phyloP scores from a whole-genome alignment of 1,140 invertebrate species.

The Drosophila sproati region DNA sequence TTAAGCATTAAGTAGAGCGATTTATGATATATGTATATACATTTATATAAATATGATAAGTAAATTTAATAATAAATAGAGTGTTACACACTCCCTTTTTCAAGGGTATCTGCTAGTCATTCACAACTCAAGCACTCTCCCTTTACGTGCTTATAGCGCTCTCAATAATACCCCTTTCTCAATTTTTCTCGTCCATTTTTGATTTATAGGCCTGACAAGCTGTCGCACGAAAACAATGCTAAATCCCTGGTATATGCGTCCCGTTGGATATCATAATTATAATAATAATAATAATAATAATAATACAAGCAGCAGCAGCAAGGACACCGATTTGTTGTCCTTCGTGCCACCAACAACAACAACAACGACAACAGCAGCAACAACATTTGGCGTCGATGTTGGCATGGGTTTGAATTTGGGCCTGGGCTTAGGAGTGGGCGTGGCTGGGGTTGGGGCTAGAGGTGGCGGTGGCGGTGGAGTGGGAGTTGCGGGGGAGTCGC shows the following conservation, averaged over 20 bases:
- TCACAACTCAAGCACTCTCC: too few relatives aligned
- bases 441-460: not conserved
- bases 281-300: constrained; percentile 39
- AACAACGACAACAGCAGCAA: not conserved
- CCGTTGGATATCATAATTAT: constrained; percentile 75
- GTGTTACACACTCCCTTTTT: too few relatives aligned
- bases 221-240: constrained; percentile 73
- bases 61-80: too few relatives aligned
- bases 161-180: constrained; percentile 19
- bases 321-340: constrained; percentile 33
- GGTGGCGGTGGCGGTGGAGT: not conserved
- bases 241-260: constrained; percentile 73
- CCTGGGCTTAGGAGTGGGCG: not conserved
- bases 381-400: constrained; percentile 15
- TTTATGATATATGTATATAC: too few relatives aligned
- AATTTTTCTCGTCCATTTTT: constrained; percentile 20
- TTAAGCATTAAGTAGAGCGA: too few relatives aligned
- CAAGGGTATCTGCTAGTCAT: not conserved
- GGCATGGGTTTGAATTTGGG: constrained; percentile 32
- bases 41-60: too few relatives aligned
- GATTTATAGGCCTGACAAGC: constrained; percentile 74
- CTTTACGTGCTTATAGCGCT: too few relatives aligned
- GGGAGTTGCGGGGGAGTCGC: not conserved
- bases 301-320: constrained; percentile 31
- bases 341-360: constrained; percentile 15